phyloP scores from a whole-genome alignment of 2,113 vertebrate genomes.

The Nycticryphes semicollaris region DNA sequence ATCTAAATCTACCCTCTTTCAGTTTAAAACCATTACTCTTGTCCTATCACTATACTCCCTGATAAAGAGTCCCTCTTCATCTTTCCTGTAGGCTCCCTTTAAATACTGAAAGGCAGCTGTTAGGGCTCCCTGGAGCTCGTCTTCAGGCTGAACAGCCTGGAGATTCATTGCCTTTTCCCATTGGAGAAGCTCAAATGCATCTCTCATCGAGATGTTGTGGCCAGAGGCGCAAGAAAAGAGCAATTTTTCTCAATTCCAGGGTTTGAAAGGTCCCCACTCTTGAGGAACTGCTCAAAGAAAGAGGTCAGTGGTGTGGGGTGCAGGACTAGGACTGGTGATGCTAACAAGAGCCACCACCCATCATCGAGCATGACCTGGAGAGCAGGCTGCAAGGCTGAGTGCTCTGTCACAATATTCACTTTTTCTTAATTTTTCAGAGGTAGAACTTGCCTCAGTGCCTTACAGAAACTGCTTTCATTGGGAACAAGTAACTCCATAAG shows the following conservation, averaged over 20 bases:
- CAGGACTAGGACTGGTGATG: not conserved
- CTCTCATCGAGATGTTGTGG: not conserved
- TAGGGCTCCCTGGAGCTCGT: not conserved
- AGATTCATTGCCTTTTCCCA: not conserved
- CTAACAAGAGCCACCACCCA: not conserved
- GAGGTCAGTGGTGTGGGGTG: accelerated
- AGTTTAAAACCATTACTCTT: not conserved
- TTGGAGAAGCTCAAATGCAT: not conserved
- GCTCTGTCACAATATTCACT: not conserved
- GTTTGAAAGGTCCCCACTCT: not conserved
- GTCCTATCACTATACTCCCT: too few species aligned
- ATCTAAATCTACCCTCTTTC: not conserved
- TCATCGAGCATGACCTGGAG: not conserved
- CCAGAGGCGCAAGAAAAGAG: not conserved
- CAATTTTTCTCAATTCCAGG: not conserved
- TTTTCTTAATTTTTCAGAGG: not conserved
- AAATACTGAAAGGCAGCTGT: not conserved
- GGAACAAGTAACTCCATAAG: not conserved
- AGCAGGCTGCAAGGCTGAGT: not conserved
- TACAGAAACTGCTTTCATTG: not conserved
- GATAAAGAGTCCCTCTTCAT: too few species aligned
- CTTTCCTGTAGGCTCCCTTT: not conserved
- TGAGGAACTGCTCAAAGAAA: not conserved
- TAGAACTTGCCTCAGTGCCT: not conserved
- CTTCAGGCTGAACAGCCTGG: not conserved